Conservation (phyloP, 2,113 vertebrate species). For the Notothenia coriiceps region DNA sequence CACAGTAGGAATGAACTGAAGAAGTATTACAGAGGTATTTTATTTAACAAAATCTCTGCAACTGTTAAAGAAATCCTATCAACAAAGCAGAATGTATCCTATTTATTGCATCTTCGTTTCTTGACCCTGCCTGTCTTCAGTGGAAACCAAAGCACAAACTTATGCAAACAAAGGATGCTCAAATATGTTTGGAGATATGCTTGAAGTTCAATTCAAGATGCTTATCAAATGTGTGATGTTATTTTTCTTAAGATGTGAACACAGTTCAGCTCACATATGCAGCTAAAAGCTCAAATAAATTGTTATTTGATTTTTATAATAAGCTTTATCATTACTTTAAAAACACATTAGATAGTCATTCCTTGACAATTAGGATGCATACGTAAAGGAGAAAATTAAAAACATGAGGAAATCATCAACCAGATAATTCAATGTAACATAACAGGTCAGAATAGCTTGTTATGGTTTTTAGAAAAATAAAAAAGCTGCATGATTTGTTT, state of each 20-base stretch:
- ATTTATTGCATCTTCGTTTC: background rate
- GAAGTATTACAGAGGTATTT: background rate
- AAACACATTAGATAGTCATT: background rate
- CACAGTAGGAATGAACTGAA: constrained; percentile 1
- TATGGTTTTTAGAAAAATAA: background rate
- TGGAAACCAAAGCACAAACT: background rate
- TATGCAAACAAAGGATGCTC: too few relatives aligned
- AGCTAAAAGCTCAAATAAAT: background rate
- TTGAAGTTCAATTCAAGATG: background rate
- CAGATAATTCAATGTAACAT: background rate
- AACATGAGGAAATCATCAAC: constrained; percentile 1
- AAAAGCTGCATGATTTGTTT: background rate
- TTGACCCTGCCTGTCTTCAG: background rate
- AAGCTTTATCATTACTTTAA: too few relatives aligned
- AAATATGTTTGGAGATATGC: background rate
- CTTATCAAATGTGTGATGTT: background rate
- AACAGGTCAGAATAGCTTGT: background rate
- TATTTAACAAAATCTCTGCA: background rate
- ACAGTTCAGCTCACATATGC: background rate
- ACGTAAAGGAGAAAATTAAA: background rate
- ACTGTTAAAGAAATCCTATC: background rate
- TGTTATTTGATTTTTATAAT: too few relatives aligned
- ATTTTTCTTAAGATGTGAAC: background rate
- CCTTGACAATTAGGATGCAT: background rate
- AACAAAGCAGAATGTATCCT: background rate